phyloP scores from a whole-genome alignment of 2,797 vertebrate species.

The Todus mexicanus region DNA sequence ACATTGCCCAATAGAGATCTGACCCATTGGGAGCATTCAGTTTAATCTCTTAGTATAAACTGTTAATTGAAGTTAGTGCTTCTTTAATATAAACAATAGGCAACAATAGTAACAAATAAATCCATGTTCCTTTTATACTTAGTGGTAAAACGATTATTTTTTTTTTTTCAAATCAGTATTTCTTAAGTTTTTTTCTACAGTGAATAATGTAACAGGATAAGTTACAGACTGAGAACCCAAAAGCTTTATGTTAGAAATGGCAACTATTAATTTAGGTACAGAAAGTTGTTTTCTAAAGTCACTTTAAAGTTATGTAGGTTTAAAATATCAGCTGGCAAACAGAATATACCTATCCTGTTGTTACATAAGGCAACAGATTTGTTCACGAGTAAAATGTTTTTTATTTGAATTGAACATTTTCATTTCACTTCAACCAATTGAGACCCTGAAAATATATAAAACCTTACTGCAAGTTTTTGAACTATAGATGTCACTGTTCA shows the following conservation, averaged over 20 bases:
- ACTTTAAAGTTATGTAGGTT: background rate
- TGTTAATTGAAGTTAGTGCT: background rate
- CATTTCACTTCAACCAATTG: background rate
- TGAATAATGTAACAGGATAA: background rate
- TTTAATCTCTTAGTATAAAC: background rate
- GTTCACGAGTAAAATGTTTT: background rate
- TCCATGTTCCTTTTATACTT: background rate
- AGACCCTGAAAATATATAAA: background rate
- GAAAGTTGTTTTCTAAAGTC: background rate
- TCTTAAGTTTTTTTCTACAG: background rate
- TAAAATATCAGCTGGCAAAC: background rate
- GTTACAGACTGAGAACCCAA: background rate
- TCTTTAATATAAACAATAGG: background rate
- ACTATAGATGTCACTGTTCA: constrained; percentile 69
- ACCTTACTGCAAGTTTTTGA: background rate
- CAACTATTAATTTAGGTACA: background rate
- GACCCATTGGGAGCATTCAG: background rate
- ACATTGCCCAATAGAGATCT: background rate
- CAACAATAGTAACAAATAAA: background rate
- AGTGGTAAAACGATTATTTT: background rate
- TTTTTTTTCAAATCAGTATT: background rate
- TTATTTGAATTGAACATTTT: background rate
- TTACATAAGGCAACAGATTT: background rate
- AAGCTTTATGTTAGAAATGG: background rate
- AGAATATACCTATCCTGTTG: background rate